A percentile compares a stretch with the other conserved stretches of the same genome.
These are phyloP conservation scores for Chironomus riparius DNA, from an alignment of 2,888 invertebrate species.

Conservation along the genomic window DNA sequence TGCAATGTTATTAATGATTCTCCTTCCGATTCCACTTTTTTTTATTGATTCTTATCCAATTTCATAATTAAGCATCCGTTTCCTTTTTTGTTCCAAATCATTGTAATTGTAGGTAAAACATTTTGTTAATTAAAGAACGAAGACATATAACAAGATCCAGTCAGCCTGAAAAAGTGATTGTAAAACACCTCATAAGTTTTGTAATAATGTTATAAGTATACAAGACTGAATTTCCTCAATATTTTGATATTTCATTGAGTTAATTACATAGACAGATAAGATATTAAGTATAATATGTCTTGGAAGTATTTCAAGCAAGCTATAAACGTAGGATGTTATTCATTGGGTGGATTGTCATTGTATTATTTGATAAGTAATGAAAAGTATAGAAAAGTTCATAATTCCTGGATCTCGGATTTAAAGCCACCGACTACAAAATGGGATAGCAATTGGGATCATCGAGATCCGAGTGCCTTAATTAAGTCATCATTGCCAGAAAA, in stretches of 20 bases:
- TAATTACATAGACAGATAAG: no score
- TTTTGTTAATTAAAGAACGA: no score
- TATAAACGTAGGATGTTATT: conserved; percentile 49
- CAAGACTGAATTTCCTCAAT: no score
- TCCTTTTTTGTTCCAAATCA: no score
- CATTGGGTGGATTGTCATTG: conserved; percentile 55
- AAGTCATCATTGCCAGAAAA: conserved; percentile 46
- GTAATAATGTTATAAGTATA: not conserved
- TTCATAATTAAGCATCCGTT: no score
- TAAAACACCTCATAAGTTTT: not conserved
- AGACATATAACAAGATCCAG: no score
- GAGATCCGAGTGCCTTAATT: conserved; percentile 63
- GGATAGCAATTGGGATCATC: conserved; percentile 84
- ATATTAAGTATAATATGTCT: not conserved
- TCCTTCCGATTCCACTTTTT: no score
- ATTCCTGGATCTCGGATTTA: conserved; percentile 61
- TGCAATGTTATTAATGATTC: no score
- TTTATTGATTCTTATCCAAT: no score
- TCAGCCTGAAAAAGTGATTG: no score
- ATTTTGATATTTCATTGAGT: no score
- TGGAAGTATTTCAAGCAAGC: not conserved
- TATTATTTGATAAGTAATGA: conserved; percentile 49
- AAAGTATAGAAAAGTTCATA: conserved; percentile 45
- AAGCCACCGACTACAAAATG: conserved; percentile 55
- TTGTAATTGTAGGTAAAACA: no score